Evolutionary conservation across 2,113 vertebrate genomes (phyloP), one percentile per base, ranked within the genome.

Genomic region (Apeltes quadracus): DNA sequence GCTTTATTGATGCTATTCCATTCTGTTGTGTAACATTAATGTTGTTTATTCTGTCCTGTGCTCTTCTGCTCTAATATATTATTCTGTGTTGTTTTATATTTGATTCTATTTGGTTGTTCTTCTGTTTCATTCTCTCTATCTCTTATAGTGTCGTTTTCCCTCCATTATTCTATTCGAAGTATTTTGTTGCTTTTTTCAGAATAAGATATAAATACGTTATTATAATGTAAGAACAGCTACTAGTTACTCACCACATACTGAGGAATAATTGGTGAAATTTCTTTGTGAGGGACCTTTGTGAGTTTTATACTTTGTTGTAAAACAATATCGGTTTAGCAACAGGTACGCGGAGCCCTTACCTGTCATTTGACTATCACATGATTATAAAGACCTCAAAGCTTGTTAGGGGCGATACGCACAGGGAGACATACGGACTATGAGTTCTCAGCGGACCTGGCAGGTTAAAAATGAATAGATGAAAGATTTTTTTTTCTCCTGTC

Each of bases 341-440:
- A 54, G 29, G 11, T 50, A 5, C 3, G 16, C 15, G 25, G 27
- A 43, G 22, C 44, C 38, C 23, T 48, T n/a, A 22, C 16, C 46
- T 79, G 81, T 86, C 81, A 79, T 46, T 8, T 87, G 86, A 84
- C 20, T 13, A 39, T 61, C 43, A 63, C 48, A 39, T 79, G 27
- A 72, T 11, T 63, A 39, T 27, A n/a, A 68, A 25, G 11, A 29
- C 23, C 8, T 36, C 0, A 75, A 48, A 50, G 20, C 36, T 53
- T 3, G 2, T 38, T 29, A 2, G 34, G 68, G 58, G 69, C 15
- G 25, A 61, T 14, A 15, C 18, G 70, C 55, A 79, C 25, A 61
- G 36, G 53, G 20, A 27, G 14, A 59, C 43, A 25, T 13, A 1
- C 13, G 0, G 11, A 25, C 9, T 16, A 12, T 23, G 18, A 29